Conservation (phyloP, 64 coral and sea anemone species). For the Exaiptasia diaphana region DNA sequence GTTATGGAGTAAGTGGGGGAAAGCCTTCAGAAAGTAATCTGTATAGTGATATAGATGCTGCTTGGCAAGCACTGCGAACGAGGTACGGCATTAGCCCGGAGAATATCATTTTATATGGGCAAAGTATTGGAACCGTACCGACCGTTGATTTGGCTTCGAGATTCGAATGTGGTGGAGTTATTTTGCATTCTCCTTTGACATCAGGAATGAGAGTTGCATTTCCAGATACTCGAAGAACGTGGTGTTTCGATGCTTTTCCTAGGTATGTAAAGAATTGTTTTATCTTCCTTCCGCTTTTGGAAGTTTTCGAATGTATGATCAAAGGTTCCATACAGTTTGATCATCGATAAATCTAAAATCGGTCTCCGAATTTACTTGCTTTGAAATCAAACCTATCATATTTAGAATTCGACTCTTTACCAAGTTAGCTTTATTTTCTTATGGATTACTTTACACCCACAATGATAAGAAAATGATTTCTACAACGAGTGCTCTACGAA, state of each 20-base stretch:
- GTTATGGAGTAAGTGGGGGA: constrained; percentile 87
- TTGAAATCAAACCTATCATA: too few relatives aligned
- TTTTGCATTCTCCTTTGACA: constrained; percentile 92
- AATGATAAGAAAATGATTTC: too few relatives aligned
- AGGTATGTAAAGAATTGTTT: constrained; percentile 61
- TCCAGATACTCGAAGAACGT: constrained; percentile 94
- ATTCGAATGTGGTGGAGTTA: constrained; percentile 94
- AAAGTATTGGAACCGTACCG: constrained; percentile 97
- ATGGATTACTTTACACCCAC: too few relatives aligned
- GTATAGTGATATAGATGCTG: constrained; percentile 96
- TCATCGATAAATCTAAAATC: constrained; percentile 8
- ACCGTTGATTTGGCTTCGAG: constrained; percentile 94
- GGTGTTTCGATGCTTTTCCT: constrained; percentile 99
- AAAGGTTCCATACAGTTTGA: neutral
- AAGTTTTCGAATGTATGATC: neutral
- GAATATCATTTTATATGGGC: constrained; percentile 91
- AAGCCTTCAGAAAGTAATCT: constrained; percentile 92
- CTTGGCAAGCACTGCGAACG: constrained; percentile 85
- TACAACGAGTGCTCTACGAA: too few relatives aligned
- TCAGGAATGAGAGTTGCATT: constrained; percentile 99
- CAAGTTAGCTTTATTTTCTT: too few relatives aligned
- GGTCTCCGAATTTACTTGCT: too few relatives aligned
- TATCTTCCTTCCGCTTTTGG: neutral
- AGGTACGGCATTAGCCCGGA: constrained; percentile 92
- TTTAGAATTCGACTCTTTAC: too few relatives aligned